Evolutionary conservation across 1,140 invertebrate species (phyloP).

Genomic region (Pogonognathellus flavescens): DNA sequence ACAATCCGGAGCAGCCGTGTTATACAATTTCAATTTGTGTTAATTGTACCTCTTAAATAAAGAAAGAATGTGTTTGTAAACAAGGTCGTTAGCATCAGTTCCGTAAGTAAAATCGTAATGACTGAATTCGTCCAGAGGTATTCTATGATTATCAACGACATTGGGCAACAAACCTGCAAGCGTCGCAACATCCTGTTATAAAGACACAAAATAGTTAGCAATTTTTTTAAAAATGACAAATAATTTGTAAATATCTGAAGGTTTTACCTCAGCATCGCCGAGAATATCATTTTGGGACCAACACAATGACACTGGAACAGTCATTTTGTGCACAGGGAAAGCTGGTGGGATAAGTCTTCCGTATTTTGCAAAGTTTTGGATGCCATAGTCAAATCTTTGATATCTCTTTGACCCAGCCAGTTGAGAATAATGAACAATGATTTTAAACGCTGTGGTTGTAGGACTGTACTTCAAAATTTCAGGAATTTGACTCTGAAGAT

Average conservation of each 20-base stretch:
- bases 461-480: not conserved
- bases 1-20: too few species aligned
- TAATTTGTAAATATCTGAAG: not conserved
- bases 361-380: not conserved
- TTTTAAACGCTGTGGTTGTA: not conserved
- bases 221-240: not conserved
- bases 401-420: not conserved
- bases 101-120: conserved; percentile 10
- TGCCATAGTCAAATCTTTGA: not conserved
- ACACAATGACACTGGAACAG: not conserved
- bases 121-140: conserved; percentile 70
- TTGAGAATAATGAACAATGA: not conserved
- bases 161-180: conserved; percentile 69
- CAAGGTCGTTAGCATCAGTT: not conserved
- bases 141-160: conserved; percentile 70
- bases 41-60: not conserved
- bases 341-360: not conserved
- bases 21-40: too few species aligned
- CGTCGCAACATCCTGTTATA: conserved; percentile 58
- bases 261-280: not conserved
- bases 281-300: not conserved
- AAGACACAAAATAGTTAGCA: not conserved
- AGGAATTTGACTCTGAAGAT: not conserved
- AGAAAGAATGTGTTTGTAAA: not conserved
- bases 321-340: not conserved